phyloP scores from a whole-genome alignment of 2,797 vertebrate species.

The Lophius americanus region DNA sequence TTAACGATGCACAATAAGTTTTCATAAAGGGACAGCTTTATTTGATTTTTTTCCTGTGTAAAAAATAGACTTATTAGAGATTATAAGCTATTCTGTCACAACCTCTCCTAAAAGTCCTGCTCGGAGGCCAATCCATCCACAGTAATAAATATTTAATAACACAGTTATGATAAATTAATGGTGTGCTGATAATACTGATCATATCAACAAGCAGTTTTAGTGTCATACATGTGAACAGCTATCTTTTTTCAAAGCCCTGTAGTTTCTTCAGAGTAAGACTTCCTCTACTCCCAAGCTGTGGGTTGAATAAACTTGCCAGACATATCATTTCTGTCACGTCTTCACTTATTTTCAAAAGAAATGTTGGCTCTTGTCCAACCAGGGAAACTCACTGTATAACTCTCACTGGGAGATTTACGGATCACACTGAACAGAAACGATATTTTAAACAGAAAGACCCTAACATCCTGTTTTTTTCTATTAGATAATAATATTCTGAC shows the following conservation, averaged over 20 bases:
- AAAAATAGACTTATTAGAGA: constrained; percentile 21
- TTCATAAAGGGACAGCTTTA: constrained; percentile 19
- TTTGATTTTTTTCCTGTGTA: constrained; percentile 3
- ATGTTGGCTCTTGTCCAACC: constrained; percentile 4
- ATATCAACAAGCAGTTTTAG: background rate
- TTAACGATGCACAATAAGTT: constrained; percentile 19
- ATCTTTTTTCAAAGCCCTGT: too few species aligned
- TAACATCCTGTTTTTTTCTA: background rate
- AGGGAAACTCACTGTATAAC: background rate
- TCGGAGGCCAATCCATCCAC: too few species aligned
- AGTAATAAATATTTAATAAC: too few species aligned
- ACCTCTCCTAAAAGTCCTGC: too few species aligned
- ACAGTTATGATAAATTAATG: too few species aligned
- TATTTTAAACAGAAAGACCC: constrained; percentile 5
- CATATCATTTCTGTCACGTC: constrained; percentile 9
- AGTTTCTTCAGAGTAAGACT: background rate
- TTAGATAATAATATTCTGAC: too few species aligned
- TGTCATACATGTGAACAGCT: background rate
- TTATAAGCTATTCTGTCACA: background rate
- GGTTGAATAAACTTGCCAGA: constrained; percentile 3
- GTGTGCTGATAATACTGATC: background rate
- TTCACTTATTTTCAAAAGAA: background rate
- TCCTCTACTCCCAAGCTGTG: background rate
- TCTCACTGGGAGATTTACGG: background rate
- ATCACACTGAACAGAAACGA: background rate